phyloP scores from a whole-genome alignment of 2,888 invertebrate species.

The Arge pagana region DNA sequence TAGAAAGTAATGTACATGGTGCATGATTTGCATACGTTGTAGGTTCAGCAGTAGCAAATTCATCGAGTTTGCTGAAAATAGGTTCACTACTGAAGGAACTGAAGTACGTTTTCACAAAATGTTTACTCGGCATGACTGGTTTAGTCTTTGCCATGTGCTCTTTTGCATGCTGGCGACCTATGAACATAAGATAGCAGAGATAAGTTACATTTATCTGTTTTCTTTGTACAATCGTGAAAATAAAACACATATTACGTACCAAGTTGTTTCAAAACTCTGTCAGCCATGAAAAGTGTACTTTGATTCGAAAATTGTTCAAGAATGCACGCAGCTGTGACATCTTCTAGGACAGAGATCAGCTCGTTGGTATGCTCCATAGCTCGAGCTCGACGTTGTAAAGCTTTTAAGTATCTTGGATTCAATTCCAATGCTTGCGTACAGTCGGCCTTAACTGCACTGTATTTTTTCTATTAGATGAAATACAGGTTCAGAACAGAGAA shows the following conservation, averaged over 20 bases:
- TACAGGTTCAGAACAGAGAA: neutral
- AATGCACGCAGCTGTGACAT: constrained; percentile 91
- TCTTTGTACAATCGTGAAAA: neutral
- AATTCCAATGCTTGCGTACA: constrained; percentile 83
- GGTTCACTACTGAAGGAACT: constrained; percentile 88
- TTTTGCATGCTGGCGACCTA: constrained; percentile 70
- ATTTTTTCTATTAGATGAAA: constrained; percentile 65
- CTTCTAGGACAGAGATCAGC: constrained; percentile 82
- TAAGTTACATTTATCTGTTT: neutral
- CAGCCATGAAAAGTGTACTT: constrained; percentile 80
- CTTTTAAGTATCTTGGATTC: constrained; percentile 87
- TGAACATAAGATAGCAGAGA: neutral
- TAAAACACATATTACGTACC: constrained; percentile 56
- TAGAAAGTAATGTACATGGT: no score
- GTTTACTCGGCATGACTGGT: constrained; percentile 81
- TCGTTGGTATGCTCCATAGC: constrained; percentile 82
- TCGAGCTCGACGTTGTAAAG: constrained; percentile 80
- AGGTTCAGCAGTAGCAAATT: constrained; percentile 54
- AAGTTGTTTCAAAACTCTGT: constrained; percentile 83
- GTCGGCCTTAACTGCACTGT: constrained; percentile 82
- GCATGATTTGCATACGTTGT: constrained; percentile 13
- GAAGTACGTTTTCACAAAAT: constrained; percentile 86
- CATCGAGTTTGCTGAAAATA: constrained; percentile 63
- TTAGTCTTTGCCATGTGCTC: constrained; percentile 71
- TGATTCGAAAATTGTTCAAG: constrained; percentile 87